phyloP scores from a whole-genome alignment of 2,888 invertebrate species.

The Melanargia galathea region DNA sequence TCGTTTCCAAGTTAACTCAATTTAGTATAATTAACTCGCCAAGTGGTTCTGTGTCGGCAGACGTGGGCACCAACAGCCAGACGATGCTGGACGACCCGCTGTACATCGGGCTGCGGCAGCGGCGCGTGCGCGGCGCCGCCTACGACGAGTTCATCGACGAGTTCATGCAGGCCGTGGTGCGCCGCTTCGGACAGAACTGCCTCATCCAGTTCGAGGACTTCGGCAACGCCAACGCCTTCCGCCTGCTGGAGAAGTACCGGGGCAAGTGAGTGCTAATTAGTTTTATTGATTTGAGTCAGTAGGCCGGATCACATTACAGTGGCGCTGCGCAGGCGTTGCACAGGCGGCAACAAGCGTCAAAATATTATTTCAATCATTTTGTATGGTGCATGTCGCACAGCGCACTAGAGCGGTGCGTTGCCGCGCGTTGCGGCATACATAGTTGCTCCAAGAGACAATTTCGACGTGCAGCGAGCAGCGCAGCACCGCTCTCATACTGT shows the following conservation, averaged over 20 bases:
- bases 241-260: slow-evolving; percentile 94
- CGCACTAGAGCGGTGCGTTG: too few species aligned
- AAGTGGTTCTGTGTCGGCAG: slow-evolving; percentile 49
- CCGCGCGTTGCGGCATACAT: too few species aligned
- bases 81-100: slow-evolving; percentile 94
- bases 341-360: too few species aligned
- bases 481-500: too few species aligned
- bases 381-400: too few species aligned
- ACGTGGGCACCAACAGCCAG: slow-evolving; percentile 96
- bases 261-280: slow-evolving; percentile 80
- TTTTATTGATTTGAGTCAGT: neutral
- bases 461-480: too few species aligned
- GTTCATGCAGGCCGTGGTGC: slow-evolving; percentile 96
- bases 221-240: slow-evolving; percentile 98
- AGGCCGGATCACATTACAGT: too few species aligned
- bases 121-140: slow-evolving; percentile 89
- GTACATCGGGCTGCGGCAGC: slow-evolving; percentile 96
- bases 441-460: too few species aligned
- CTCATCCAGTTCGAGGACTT: slow-evolving; percentile 99
- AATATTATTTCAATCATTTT: too few species aligned
- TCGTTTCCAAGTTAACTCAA: too few species aligned
- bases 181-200: slow-evolving; percentile 91
- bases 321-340: too few species aligned
- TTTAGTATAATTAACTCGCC: neutral
- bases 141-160: slow-evolving; percentile 98